Evolutionary conservation across 92 coral and sea anemone species (phyloP).

Genomic region (Porites rus): DNA sequence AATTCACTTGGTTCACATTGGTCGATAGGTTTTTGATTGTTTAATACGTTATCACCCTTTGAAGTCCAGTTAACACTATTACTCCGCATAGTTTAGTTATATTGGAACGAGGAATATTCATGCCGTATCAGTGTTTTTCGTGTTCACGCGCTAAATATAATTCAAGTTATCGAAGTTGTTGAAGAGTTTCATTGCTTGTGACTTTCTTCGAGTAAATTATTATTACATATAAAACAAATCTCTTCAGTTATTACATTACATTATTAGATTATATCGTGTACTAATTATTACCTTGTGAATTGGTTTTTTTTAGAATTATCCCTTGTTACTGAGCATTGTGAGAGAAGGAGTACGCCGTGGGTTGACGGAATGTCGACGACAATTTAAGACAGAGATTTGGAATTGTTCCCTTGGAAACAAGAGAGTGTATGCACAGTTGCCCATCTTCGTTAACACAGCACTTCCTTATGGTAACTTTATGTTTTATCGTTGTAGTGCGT

Average conservation of each 20-base stretch:
- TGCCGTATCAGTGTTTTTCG: too few relatives aligned
- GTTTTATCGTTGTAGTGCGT: too few relatives aligned
- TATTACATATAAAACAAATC: not conserved
- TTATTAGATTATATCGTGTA: not conserved
- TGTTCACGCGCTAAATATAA: too few relatives aligned
- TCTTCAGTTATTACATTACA: not conserved
- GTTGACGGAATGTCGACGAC: slow-evolving; percentile 9
- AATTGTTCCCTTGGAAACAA: slow-evolving; percentile 20
- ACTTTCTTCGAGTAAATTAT: too few relatives aligned
- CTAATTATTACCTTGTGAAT: not conserved
- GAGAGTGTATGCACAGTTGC: not conserved
- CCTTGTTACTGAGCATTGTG: not conserved
- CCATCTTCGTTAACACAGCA: slow-evolving; percentile 19
- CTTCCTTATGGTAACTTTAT: not conserved
- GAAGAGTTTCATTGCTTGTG: too few relatives aligned
- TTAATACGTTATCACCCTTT: too few relatives aligned
- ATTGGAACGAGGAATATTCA: too few relatives aligned
- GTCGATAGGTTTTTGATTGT: too few relatives aligned
- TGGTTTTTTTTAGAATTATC: slow-evolving; percentile 9
- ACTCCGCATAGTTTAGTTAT: too few relatives aligned
- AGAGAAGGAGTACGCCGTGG: not conserved
- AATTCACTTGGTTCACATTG: too few relatives aligned
- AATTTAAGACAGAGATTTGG: slow-evolving; percentile 24
- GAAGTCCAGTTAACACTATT: too few relatives aligned
- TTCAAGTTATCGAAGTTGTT: too few relatives aligned